Conservation (phyloP, 92 coral and sea anemone species). For the Virgularia gustaviana region DNA sequence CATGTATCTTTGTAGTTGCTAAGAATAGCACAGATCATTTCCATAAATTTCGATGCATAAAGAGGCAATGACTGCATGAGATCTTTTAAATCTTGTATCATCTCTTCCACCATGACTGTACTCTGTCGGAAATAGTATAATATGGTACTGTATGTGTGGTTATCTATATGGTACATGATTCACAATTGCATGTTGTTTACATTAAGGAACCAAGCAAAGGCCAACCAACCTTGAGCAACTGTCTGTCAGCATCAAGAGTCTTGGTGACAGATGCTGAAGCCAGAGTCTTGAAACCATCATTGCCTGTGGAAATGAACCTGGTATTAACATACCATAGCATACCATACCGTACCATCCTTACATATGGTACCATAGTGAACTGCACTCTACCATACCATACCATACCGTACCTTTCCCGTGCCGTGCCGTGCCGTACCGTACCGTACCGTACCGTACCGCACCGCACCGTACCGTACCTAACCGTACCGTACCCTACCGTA, state of each 20-base stretch:
- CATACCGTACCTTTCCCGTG: too few relatives aligned
- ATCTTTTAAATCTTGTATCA: constrained; percentile 80
- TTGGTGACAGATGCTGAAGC: constrained; percentile 75
- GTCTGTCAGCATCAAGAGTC: constrained; percentile 80
- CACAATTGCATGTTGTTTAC: too few relatives aligned
- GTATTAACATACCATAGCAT: background rate
- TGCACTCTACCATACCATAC: too few relatives aligned
- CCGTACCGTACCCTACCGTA: background rate
- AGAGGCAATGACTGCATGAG: constrained; percentile 88
- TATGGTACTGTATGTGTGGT: too few relatives aligned
- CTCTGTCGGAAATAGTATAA: constrained; percentile 50
- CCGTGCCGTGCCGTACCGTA: too few relatives aligned
- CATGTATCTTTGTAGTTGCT: constrained; percentile 78
- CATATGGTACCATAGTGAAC: too few relatives aligned
- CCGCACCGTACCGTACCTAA: background rate
- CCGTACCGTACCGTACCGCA: too few relatives aligned
- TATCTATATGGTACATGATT: too few relatives aligned
- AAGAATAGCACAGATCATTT: constrained; percentile 86
- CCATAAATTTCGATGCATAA: constrained; percentile 86
- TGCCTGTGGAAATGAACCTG: constrained; percentile 41
- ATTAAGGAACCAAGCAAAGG: background rate
- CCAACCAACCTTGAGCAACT: constrained; percentile 80
- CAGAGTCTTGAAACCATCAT: constrained; percentile 78
- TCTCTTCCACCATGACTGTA: constrained; percentile 80
- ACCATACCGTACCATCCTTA: constrained; percentile 29